Percentiles rank a stretch among this genome's conserved stretches.
These are phyloP conservation scores for Mus minutoides DNA, from an alignment of 2,797 vertebrate species.

Conservation along the genomic window DNA sequence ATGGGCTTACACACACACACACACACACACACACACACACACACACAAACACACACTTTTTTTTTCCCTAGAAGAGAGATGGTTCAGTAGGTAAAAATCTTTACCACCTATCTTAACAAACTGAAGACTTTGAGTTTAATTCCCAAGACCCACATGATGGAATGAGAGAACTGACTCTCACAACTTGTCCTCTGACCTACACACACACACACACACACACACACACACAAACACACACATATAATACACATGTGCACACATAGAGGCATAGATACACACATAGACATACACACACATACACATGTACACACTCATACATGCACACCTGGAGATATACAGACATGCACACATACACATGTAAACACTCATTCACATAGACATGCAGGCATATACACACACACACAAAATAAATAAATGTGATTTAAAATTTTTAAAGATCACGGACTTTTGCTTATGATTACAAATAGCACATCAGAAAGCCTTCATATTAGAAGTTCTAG, in stretches of 20 bases:
- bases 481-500: neutral
- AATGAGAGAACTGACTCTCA: neutral
- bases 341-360: neutral
- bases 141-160: neutral
- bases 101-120: neutral
- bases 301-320: neutral
- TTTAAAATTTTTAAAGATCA: neutral
- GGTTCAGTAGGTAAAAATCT: neutral
- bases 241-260: neutral
- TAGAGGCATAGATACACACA: too few species aligned
- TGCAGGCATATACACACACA: neutral
- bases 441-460: neutral
- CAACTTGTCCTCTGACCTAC: neutral
- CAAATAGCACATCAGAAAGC: neutral
- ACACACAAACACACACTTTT: too few species aligned
- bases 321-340: neutral
- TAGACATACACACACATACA: neutral
- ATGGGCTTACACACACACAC: neutral
- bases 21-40: neutral
- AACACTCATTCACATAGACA: neutral
- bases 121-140: neutral
- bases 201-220: neutral
- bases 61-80: neutral
- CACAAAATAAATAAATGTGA: neutral
- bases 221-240: too few species aligned